phyloP scores from a whole-genome alignment of 2,113 vertebrate genomes.

The Anser brachyrhynchus region DNA sequence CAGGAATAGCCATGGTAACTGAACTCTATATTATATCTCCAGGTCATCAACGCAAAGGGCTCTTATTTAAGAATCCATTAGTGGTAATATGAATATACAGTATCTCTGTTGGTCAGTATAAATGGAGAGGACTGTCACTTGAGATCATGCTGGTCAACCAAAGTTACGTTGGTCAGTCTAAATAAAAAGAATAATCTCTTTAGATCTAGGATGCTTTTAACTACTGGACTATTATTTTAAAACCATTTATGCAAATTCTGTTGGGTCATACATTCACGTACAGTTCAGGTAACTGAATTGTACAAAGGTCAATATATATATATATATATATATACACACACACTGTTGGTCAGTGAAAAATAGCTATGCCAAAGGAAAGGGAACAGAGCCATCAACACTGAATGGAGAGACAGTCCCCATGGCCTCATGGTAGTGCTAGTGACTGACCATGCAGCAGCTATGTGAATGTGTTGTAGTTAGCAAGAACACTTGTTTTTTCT shows the following conservation, averaged over 20 bases:
- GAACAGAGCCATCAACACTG: neutral
- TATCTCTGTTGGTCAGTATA: neutral
- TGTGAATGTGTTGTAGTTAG: neutral
- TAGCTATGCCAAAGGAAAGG: neutral
- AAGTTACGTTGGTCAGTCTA: neutral
- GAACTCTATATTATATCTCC: neutral
- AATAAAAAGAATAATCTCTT: neutral
- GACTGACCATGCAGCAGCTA: neutral
- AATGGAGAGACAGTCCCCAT: neutral
- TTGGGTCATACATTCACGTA: neutral
- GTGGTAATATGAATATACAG: neutral
- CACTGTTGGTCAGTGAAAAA: neutral
- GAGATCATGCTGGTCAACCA: neutral
- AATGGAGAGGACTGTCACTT: neutral
- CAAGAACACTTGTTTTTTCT: neutral
- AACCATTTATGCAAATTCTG: neutral
- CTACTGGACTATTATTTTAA: neutral
- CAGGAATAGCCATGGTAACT: neutral
- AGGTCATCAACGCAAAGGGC: neutral
- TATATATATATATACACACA: too few relatives aligned
- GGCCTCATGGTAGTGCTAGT: neutral
- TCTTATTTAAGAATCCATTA: neutral
- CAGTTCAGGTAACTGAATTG: neutral
- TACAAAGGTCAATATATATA: neutral
- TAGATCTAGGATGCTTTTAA: neutral